These are phyloP conservation scores for Acyrthosiphon pisum DNA, from an alignment of 1,140 invertebrate species.

Conservation along the genomic window DNA sequence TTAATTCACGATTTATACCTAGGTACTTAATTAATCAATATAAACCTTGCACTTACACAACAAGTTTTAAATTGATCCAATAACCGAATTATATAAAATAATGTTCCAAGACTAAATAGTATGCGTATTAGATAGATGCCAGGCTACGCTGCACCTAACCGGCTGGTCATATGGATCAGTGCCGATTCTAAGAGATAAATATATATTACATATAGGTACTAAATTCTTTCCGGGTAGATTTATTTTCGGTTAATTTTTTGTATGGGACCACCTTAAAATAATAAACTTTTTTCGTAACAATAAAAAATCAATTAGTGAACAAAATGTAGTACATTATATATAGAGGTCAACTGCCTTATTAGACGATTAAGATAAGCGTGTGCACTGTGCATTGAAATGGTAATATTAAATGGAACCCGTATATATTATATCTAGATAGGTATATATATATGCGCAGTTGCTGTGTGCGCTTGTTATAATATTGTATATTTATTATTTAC, in stretches of 20 bases:
- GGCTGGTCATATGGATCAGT: not conserved
- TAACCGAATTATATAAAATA: not conserved
- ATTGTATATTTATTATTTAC: not conserved
- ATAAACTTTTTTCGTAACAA: not conserved
- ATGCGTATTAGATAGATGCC: not conserved
- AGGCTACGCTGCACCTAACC: not conserved
- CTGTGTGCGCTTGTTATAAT: not conserved
- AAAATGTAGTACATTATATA: not conserved
- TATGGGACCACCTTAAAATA: not conserved
- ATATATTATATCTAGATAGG: not conserved
- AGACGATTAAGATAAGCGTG: slow-evolving; percentile 2
- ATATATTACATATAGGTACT: not conserved
- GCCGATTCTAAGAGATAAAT: not conserved
- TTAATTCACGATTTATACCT: not conserved
- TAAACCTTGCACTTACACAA: not conserved
- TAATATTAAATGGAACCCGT: slow-evolving; percentile 1
- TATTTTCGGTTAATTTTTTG: not conserved
- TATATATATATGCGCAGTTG: not conserved
- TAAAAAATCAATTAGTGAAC: slow-evolving; percentile 23
- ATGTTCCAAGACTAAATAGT: not conserved
- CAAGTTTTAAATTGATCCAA: not conserved
- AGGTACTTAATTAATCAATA: not conserved
- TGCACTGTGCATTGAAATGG: not conserved
- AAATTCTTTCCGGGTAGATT: not conserved
- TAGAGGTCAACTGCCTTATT: slow-evolving; percentile 31